Evolutionary conservation across 2,113 vertebrate species (phyloP), one percentile per base, ranked within the genome.

Genomic region (Bos taurus): DNA sequence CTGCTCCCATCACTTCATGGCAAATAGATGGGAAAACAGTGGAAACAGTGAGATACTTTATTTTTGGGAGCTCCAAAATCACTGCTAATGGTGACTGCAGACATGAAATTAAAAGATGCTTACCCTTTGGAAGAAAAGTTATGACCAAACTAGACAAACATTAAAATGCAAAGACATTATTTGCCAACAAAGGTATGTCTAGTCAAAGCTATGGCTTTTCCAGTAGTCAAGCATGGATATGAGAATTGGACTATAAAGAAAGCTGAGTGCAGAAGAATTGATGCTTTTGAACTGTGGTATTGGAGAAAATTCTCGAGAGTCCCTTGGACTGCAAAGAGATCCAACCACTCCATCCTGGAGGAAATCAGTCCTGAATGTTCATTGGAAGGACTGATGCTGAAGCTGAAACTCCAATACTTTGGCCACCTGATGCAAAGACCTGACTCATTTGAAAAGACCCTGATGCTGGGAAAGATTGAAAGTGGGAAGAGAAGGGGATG

Each of bases 261-360:
- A 36, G 2, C 10, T 71, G 67, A 71, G 10, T 23, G 19, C 67
- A 3, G 19, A 71, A 40, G n/a, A 23, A 71, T 2, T 71, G 67
- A 71, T 36, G 19, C 67, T 71, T 71, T 71, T 71, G 19, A 71
- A 71, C n/a, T 71, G n/a, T 71, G 9, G 67, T 40, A 10, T 71
- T 71, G 19, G n/a, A 71, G 2, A 21, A 36, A 17, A 71, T 9
- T 36, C 17, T 71, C 0, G 0, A 71, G 19, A 71, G n/a, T 71
- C 19, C n/a, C 64, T 71, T 71, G 64, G 64, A 36, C 9, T 23
- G 2, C n/a, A 71, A 71, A 5, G 64, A 21, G 9, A 21, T 36
- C 64, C n/a, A 21, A 11, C 4, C 17, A 36, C 9, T 71, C n/a
- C 64, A 36, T 21, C 17, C n/a, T 71, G 5, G 5, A 36, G 17